Evolutionary conservation across 2,797 vertebrate genomes (phyloP), one percentile per base, ranked within the genome.

Genomic region (Discoglossus pictus): DNA sequence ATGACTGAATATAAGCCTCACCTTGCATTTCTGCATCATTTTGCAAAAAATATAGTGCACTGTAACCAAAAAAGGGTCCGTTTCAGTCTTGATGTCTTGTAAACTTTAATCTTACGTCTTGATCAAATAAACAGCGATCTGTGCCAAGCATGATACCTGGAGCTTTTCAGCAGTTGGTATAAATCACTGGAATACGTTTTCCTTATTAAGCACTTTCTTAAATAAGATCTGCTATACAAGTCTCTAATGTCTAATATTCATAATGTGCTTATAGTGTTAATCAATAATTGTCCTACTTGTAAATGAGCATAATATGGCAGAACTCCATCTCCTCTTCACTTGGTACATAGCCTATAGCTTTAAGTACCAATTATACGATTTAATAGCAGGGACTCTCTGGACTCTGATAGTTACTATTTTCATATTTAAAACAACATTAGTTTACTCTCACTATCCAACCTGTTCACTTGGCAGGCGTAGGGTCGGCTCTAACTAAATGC

Each of bases 231-330:
- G n/a, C 12, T 50, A 12, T 12, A 25, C 15, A 50, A 20, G 11
- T 50, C 46, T 50, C 46, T 50, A 27, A 50, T 25, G 46, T 21
- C 1, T 50, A 50, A 50, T 50, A 50, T 50, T 50, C 46, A 50
- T 50, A 50, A 50, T 50, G 15, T 21, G 11, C 46, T n/a, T 25
- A 25, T 20, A 10, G 10, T 6, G 10, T 34, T 35, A 21, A 47
- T 47, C 18, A 47, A 42, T 16, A 35, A 36, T 34, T 34, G 18
- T 35, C 20, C 11, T 50, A 50, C 58, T 18, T 15, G 27, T 21
- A 21, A 31, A 31, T 21, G 24, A 23, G 2, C n/a, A 47, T 3
- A n/a, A 18, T 31, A 27, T 17, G 25, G 58, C 25, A 21, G 25
- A 60, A 60, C 17, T 60, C 16, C 56, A 43, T 61, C 20, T 31